Conservation (phyloP, 2,888 invertebrate species). For the Cryptophagus acutangulus region DNA sequence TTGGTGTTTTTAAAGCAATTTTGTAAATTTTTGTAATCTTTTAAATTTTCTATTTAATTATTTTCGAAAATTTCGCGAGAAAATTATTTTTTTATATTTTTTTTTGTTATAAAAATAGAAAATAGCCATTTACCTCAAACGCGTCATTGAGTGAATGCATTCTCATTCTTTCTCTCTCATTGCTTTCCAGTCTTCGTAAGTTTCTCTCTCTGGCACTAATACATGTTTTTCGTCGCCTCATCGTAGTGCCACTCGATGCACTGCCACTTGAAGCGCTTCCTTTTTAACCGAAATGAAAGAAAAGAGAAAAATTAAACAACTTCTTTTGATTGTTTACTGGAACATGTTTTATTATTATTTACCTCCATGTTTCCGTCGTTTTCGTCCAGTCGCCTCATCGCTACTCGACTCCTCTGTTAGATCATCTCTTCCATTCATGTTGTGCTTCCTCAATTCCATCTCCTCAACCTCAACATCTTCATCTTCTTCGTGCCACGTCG, state of each 20-base stretch:
- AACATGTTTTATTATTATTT: slow-evolving; percentile 16
- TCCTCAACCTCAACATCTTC: slow-evolving; percentile 49
- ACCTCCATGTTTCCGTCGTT: slow-evolving; percentile 47
- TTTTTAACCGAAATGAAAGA: slow-evolving; percentile 22
- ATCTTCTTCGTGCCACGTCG: slow-evolving; percentile 48
- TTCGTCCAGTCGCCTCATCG: slow-evolving; percentile 45
- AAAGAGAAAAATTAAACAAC: slow-evolving; percentile 11
- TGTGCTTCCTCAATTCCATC: slow-evolving; percentile 43
- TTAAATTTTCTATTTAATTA: too few relatives aligned
- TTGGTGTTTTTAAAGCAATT: too few relatives aligned
- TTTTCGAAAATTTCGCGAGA: too few relatives aligned
- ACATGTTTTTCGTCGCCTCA: slow-evolving; percentile 54
- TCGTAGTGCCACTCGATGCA: slow-evolving; percentile 45
- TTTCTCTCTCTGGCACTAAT: slow-evolving; percentile 66
- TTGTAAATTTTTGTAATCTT: too few relatives aligned
- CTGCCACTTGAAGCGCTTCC: slow-evolving; percentile 47
- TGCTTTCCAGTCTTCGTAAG: slow-evolving; percentile 68
- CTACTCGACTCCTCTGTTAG: slow-evolving; percentile 44
- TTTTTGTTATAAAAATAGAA: too few relatives aligned
- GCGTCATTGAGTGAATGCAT: slow-evolving; percentile 79
- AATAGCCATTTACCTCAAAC: slow-evolving; percentile 63
- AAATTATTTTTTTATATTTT: too few relatives aligned
- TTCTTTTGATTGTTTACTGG: not conserved
- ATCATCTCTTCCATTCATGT: slow-evolving; percentile 38
- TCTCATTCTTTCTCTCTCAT: slow-evolving; percentile 72